Percentiles rank a stretch among this genome's conserved stretches.
Conservation (phyloP, 2,888 invertebrate species). For the Orchesellides sinensis region DNA sequence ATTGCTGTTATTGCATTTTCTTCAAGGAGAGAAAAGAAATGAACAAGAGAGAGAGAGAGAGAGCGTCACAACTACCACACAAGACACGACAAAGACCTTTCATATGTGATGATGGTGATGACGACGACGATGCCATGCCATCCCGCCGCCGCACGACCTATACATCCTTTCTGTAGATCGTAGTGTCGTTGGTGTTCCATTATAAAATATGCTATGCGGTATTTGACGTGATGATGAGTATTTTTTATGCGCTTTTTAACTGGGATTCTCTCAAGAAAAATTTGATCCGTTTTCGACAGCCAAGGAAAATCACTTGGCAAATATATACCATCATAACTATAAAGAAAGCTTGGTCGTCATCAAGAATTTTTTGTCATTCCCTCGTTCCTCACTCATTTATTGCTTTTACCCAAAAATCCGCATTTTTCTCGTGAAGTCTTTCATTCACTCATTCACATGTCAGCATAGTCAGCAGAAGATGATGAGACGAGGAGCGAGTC, state of each 20-base stretch:
- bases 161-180: no score
- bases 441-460: slow-evolving; percentile 33
- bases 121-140: not conserved
- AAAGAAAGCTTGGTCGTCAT: slow-evolving; percentile 16
- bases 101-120: slow-evolving; percentile 27
- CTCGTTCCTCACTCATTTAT: slow-evolving; percentile 38
- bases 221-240: no score
- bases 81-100: slow-evolving; percentile 61
- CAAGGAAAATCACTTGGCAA: not conserved
- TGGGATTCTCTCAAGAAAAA: slow-evolving; percentile 19
- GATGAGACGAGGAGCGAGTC: not conserved
- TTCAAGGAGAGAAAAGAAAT: slow-evolving; percentile 29
- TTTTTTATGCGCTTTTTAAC: no score
- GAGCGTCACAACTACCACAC: no score
- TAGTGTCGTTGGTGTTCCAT: no score
- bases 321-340: no score
- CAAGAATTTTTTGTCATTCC: slow-evolving; percentile 18
- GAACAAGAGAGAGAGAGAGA: slow-evolving; percentile 41
- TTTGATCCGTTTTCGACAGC: slow-evolving; percentile 18
- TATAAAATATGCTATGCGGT: no score
- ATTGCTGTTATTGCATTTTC: slow-evolving; percentile 41
- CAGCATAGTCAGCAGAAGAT: slow-evolving; percentile 57
- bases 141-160: no score
- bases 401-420: not conserved
- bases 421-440: slow-evolving; percentile 16